phyloP scores from a whole-genome alignment of 2,113 vertebrate genomes.

The Nannospalax galili region DNA sequence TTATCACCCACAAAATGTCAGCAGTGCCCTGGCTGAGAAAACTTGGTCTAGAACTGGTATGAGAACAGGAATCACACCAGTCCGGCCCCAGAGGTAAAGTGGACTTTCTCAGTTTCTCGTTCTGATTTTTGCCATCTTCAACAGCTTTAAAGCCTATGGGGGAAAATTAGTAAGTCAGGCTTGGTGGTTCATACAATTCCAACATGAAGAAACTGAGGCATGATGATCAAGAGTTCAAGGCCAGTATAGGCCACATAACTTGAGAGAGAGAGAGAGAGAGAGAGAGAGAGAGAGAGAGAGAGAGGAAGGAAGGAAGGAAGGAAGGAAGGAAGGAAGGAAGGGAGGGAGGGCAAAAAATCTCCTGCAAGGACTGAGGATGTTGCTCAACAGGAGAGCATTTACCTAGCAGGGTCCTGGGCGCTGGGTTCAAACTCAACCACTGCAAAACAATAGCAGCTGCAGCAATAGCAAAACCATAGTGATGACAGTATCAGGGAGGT shows the following conservation, averaged over 20 bases:
- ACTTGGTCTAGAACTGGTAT: neutral
- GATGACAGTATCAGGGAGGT: neutral
- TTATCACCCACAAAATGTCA: neutral
- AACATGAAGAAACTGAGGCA: neutral
- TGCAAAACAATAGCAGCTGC: neutral
- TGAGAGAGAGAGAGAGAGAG: too few relatives aligned
- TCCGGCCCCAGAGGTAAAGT: neutral
- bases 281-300: too few relatives aligned
- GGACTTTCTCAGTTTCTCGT: neutral
- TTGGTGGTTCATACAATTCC: neutral
- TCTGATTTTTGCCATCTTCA: neutral
- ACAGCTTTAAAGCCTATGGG: neutral
- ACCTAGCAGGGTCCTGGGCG: neutral
- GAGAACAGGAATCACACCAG: neutral
- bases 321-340: too few relatives aligned
- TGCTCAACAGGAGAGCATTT: neutral
- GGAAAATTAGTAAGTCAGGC: neutral
- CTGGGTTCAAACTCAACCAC: too few relatives aligned
- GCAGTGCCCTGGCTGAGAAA: neutral
- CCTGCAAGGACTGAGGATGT: neutral
- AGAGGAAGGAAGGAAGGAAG: too few relatives aligned
- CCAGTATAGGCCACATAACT: neutral
- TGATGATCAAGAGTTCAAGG: neutral
- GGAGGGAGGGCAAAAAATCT: too few relatives aligned
- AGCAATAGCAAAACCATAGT: neutral